Base-by-base conservation (phyloP, 1,140 invertebrate species). In the Centruroides vittatus region DNA sequence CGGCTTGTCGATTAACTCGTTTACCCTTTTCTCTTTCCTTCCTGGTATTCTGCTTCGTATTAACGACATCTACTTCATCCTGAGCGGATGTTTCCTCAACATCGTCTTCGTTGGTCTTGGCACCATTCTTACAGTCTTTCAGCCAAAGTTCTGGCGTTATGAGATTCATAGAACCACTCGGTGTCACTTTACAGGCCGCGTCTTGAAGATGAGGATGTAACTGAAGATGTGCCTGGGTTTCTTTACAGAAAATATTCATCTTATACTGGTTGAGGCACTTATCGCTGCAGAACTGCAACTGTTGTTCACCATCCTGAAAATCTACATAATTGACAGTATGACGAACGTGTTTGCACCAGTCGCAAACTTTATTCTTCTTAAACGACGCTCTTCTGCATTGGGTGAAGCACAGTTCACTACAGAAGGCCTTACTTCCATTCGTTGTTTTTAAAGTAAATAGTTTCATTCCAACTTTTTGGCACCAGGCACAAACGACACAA, bases 231-330 rank as follows among this genome's bases (percentile, higher is more conserved):
- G 89, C 88, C 73, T 89, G 85, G 7, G 89, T 91, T 74, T 93
- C 89, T 41, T 85, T 82, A 75, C 89, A 93, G 73, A 93, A 94
- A 63, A 93, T 92, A 70, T 92, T 88, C 89, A 94, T 93, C 77
- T 94, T 93, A 76, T 93, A 94, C 73, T 93, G 89, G 71, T 93
- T 93, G 52, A 93, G 78, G 71, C 90, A 94, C 78, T 92, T 93
- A 73, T 92, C 87, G 59, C 88, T 78, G 71, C 80, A 81, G 66
- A 79, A 79, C 67, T 79, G 78, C 10, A 79, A 70, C 63, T 78
- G 76, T n/a, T 73, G 71, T 47, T 79, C 76, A 1, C 78, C 77
- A 60, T 78, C 77, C 52, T 81, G 80, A 72, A 91, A 89, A 73
- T 93, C 89, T 11, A 92, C 88, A 68, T 92, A 92, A 67, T 86